Evolutionary conservation across 2,888 invertebrate species (phyloP), one percentile per base, ranked within the genome.

Genomic region (Campoplex capitator): DNA sequence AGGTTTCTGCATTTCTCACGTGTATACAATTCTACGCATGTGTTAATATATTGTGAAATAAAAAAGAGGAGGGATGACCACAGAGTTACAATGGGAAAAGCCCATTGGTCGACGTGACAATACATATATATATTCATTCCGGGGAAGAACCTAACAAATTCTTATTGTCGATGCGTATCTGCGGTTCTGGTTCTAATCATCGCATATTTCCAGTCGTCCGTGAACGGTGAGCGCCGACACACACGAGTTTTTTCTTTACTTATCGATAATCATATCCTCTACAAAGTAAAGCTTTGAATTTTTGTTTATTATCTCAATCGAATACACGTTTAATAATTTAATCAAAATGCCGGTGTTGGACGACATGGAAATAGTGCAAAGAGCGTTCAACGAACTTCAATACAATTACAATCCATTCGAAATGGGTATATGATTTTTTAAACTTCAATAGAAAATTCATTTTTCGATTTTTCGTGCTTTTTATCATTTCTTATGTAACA

Each of bases 271-370:
- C 28, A 23, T 11, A 23, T 11, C n/a, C 18, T 13, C 28, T 48
- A 7, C 42, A 45, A 4, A 45, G 28, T 28, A 13, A 8, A 13
- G 23, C 3, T 7, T 51, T 51, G 7, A n/a, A n/a, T 51, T n/a
- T 51, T 18, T 51, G 0, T 62, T 16, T 32, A 32, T 62, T 16
- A 32, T 32, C 13, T 58, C 7, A 28, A 16, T n/a, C 32, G 16
- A 62, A 62, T 32, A 62, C 7, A 62, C 32, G 32, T 32, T 62
- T 16, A 32, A 32, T 62, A 62, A 32, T 11, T 32, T 16, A 32
- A 32, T 32, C 16, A 87, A 18, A 86, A 93, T 93, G 93, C 90
- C 92, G 0, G 90, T 91, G 35, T 88, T 88, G 32, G 91, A 89
- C 71, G 91, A 90, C 38, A 91, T 35, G 23, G 67, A 85, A 78